Evolutionary conservation across 2,113 vertebrate species (phyloP).

Genomic region (Galemys pyrenaicus): DNA sequence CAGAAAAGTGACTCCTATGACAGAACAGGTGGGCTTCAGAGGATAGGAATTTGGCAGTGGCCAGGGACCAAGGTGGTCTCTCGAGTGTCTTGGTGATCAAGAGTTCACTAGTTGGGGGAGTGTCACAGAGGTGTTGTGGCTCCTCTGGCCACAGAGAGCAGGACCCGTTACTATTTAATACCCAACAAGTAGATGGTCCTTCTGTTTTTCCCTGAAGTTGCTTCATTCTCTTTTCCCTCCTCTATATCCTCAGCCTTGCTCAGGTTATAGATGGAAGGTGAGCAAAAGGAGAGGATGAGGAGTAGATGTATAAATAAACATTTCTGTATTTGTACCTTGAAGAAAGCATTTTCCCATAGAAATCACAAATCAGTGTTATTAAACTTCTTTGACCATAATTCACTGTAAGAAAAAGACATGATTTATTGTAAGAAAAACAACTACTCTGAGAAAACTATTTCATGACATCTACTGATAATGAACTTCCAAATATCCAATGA

Average conservation of each 20-base stretch:
- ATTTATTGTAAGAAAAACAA: conserved; percentile 24
- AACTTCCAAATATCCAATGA: not conserved
- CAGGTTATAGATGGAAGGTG: not conserved
- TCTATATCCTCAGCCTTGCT: not conserved
- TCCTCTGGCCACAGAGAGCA: not conserved
- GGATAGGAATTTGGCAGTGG: not conserved
- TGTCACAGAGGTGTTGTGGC: not conserved
- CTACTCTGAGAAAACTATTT: not conserved
- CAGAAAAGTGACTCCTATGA: not conserved
- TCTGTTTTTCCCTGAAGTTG: not conserved
- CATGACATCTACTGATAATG: not conserved
- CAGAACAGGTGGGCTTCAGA: not conserved
- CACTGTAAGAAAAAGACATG: conserved; percentile 10
- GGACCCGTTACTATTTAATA: not conserved
- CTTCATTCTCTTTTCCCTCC: not conserved
- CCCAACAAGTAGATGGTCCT: not conserved
- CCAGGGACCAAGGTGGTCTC: not conserved
- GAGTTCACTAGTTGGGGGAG: not conserved
- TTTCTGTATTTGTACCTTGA: not conserved
- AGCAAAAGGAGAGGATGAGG: not conserved
- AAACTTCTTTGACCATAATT: not conserved
- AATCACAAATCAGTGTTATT: conserved; percentile 3
- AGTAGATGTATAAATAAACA: not conserved
- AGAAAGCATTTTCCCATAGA: not conserved
- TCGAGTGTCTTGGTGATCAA: not conserved